These are phyloP conservation scores for Coryphaenoides rupestris DNA, from an alignment of 2,113 vertebrate species.

Conservation along the genomic window DNA sequence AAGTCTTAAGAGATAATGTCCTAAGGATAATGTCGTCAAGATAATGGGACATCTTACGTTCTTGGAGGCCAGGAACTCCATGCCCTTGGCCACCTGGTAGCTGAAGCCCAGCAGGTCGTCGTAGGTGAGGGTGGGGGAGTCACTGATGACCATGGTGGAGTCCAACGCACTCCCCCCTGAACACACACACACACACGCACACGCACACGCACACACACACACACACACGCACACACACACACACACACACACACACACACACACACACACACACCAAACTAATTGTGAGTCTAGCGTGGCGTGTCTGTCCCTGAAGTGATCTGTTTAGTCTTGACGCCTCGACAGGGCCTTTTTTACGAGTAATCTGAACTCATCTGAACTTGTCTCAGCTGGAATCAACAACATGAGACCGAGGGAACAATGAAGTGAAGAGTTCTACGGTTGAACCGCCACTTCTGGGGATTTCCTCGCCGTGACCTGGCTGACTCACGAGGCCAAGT, in stretches of 20 bases:
- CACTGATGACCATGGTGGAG: constrained; percentile 79
- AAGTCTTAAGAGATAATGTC: too few relatives aligned
- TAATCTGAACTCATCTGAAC: too few relatives aligned
- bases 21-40: background rate
- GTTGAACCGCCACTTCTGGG: too few relatives aligned
- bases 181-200: background rate
- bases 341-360: too few relatives aligned
- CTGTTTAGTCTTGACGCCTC: too few relatives aligned
- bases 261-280: background rate
- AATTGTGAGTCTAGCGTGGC: too few relatives aligned
- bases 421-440: too few relatives aligned
- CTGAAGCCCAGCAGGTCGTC: constrained; percentile 93
- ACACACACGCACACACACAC: background rate
- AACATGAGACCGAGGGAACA: too few relatives aligned
- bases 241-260: background rate
- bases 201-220: constrained; percentile 74
- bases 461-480: too few relatives aligned
- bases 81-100: constrained; percentile 96
- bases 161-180: constrained; percentile 80
- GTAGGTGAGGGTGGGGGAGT: constrained; percentile 86
- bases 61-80: constrained; percentile 97
- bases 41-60: constrained; percentile 73
- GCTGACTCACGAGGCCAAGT: too few relatives aligned
- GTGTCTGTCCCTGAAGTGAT: too few relatives aligned
- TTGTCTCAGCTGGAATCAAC: too few relatives aligned